A percentile compares a stretch with the other conserved stretches of the same genome.
phyloP scores from a whole-genome alignment of 1,140 invertebrate species.

The Apis laboriosa region DNA sequence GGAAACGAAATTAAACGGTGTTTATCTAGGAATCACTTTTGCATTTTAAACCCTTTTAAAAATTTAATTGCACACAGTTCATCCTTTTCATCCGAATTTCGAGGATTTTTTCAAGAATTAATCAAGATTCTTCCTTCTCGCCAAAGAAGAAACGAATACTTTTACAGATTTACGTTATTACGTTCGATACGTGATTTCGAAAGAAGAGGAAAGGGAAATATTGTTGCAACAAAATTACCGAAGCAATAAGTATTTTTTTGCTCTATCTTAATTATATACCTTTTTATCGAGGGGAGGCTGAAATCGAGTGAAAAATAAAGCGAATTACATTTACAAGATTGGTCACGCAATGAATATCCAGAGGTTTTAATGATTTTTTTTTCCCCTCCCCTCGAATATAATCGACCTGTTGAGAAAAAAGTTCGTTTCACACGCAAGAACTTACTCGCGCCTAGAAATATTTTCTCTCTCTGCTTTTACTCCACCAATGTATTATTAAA shows the following conservation, averaged over 20 bases:
- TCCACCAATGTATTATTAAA: neutral
- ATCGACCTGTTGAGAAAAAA: conserved; percentile 1
- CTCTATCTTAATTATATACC: neutral
- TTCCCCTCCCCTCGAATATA: neutral
- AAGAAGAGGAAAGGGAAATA: neutral
- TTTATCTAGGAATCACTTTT: neutral
- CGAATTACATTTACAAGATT: too few relatives aligned
- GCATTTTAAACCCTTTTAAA: neutral
- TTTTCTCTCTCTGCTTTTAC: neutral
- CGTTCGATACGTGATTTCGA: neutral
- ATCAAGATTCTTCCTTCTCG: too few relatives aligned
- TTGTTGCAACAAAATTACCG: neutral
- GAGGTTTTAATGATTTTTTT: conserved; percentile 33
- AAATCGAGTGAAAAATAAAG: neutral
- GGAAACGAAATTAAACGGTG: neutral
- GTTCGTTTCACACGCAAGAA: neutral
- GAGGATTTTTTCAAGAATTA: too few relatives aligned
- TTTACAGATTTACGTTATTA: neutral
- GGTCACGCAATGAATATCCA: conserved; percentile 30
- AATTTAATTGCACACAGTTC: neutral
- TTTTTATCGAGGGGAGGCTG: neutral
- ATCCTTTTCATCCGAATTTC: too few relatives aligned
- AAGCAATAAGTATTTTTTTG: neutral
- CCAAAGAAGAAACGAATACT: neutral
- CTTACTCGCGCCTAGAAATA: neutral